phyloP scores from a whole-genome alignment of 2,797 vertebrate genomes.

The Champsocephalus esox region DNA sequence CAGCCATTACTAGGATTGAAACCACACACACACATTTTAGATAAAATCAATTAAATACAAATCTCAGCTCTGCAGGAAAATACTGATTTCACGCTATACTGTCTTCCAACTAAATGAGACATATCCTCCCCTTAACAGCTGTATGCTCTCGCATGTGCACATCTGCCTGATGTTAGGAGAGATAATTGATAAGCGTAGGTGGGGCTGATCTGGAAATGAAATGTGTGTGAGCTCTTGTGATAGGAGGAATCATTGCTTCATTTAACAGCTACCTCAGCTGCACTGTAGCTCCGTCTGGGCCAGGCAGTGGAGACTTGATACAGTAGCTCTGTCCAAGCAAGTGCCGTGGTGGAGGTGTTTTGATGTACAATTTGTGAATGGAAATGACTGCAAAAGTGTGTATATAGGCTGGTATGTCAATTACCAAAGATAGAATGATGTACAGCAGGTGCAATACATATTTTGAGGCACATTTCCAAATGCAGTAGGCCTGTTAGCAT shows the following conservation, averaged over 20 bases:
- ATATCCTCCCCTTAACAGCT: conserved; percentile 32
- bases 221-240: conserved; percentile 1
- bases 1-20: conserved; percentile 7
- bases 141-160: conserved; percentile 30
- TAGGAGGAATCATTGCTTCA: conserved; percentile 5
- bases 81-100: conserved; percentile 21
- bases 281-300: not conserved
- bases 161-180: conserved; percentile 60
- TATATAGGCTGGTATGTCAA: too few relatives aligned
- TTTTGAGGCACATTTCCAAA: too few relatives aligned
- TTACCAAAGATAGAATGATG: too few relatives aligned
- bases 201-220: conserved; percentile 36
- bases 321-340: not conserved
- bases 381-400: not conserved
- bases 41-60: conserved; percentile 37
- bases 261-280: conserved; percentile 38
- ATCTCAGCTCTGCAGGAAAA: not conserved
- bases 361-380: not conserved
- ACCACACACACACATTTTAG: not conserved
- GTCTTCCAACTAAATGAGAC: conserved; percentile 23
- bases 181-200: conserved; percentile 18
- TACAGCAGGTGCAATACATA: too few relatives aligned
- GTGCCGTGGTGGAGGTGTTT: not conserved
- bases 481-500: too few relatives aligned
- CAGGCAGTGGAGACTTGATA: not conserved